These are phyloP conservation scores for Oxyruncus cristatus DNA, from an alignment of 2,113 vertebrate species.

Conservation along the genomic window DNA sequence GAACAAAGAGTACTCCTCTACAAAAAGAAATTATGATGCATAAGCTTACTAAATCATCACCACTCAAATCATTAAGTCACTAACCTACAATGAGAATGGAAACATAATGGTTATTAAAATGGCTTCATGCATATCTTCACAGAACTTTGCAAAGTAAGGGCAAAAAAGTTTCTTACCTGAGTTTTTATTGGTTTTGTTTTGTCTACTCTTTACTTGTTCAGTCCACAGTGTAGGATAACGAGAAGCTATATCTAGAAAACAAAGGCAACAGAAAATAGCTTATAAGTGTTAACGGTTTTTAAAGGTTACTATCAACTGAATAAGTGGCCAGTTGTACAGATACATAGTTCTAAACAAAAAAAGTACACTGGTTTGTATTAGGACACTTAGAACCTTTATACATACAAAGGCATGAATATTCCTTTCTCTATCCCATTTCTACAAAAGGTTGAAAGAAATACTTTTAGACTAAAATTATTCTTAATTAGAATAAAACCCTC, in stretches of 20 bases:
- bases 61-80: not conserved
- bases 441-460: not conserved
- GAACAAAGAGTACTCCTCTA: not conserved
- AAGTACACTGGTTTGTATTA: not conserved
- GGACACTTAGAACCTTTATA: not conserved
- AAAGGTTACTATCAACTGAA: not conserved
- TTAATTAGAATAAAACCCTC: not conserved
- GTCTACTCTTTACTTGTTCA: slow-evolving; percentile 93
- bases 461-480: not conserved
- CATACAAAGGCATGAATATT: not conserved
- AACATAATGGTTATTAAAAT: not conserved
- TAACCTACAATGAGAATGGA: not conserved
- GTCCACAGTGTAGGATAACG: slow-evolving; percentile 94
- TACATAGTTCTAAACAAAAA: not conserved
- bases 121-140: not conserved
- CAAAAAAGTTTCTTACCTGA: slow-evolving; percentile 76
- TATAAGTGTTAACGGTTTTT: not conserved
- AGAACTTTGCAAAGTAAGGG: not conserved
- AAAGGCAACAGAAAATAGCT: not conserved
- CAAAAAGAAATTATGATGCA: accelerated
- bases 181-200: slow-evolving; percentile 91
- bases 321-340: not conserved
- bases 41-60: not conserved
- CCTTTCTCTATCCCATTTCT: not conserved
- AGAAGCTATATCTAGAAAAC: slow-evolving; percentile 84